phyloP scores from a whole-genome alignment of 2,113 vertebrate species.

The Tachysurus vachellii region DNA sequence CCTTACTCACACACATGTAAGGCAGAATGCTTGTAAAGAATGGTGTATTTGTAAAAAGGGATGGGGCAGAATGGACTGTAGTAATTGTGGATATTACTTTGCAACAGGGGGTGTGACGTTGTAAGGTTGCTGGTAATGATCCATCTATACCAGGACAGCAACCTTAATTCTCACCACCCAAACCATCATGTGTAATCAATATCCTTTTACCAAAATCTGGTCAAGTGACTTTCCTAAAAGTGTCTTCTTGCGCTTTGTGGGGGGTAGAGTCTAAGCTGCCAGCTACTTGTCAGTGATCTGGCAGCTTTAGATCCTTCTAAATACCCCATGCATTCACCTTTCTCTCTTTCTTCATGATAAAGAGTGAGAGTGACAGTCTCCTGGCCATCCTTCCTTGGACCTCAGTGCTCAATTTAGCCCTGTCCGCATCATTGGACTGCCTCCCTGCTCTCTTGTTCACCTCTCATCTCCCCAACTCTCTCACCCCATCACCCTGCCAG shows the following conservation, averaged over 20 bases:
- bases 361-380: slow-evolving; percentile 43
- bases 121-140: not conserved
- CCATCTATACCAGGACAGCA: not conserved
- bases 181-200: not conserved
- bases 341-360: not conserved
- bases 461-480: slow-evolving; percentile 13
- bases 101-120: too few relatives aligned
- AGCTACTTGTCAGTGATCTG: slow-evolving; percentile 27
- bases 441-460: slow-evolving; percentile 19
- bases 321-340: not conserved
- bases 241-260: slow-evolving; percentile 22
- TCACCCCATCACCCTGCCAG: slow-evolving; percentile 32
- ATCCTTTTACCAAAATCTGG: not conserved
- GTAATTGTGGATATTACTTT: not conserved
- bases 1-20: slow-evolving; percentile 17
- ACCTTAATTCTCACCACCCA: not conserved
- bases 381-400: slow-evolving; percentile 33
- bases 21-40: not conserved
- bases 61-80: not conserved
- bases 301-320: slow-evolving; percentile 7
- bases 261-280: slow-evolving; percentile 11
- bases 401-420: not conserved
- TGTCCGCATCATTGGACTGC: not conserved
- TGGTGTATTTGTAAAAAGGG: not conserved
- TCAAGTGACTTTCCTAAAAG: not conserved